Conservation (phyloP, 2,797 vertebrate species). For the Karalla daura region DNA sequence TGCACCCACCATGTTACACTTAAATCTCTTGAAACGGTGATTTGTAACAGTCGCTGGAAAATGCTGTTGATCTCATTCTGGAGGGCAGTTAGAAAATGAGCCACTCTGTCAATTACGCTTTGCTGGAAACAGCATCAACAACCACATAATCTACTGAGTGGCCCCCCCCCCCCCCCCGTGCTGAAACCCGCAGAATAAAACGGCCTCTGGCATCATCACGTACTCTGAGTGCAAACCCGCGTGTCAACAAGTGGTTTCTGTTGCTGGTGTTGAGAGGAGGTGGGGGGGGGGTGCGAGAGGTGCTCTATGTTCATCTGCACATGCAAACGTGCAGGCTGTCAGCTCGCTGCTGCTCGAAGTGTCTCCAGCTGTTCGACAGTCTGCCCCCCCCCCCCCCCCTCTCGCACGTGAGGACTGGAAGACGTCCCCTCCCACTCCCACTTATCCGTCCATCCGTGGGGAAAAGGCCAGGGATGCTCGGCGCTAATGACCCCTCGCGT, state of each 20-base stretch:
- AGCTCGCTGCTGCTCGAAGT: background rate
- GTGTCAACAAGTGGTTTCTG: background rate
- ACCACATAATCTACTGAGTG: background rate
- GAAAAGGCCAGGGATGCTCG: slow-evolving; percentile 51
- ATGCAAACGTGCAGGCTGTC: background rate
- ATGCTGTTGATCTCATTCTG: background rate
- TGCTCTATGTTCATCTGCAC: background rate
- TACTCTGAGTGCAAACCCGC: background rate
- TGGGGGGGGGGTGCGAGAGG: no score
- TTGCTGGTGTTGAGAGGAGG: no score
- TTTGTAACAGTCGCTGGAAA: background rate
- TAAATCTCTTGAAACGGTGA: background rate
- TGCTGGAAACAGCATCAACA: background rate
- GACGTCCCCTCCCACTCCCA: slow-evolving; percentile 27
- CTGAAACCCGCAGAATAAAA: background rate
- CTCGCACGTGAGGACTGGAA: background rate
- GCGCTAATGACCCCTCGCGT: slow-evolving; percentile 37
- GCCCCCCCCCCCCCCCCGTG: no score
- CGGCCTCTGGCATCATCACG: background rate
- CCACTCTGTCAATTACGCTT: no score
- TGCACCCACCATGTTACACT: background rate
- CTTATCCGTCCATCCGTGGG: slow-evolving; percentile 21
- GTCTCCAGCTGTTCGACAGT: slow-evolving; percentile 8
- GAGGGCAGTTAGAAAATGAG: no score
- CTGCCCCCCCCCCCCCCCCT: no score